phyloP scores from a whole-genome alignment of 2,797 vertebrate species.

The Bryconaethiops microstoma region DNA sequence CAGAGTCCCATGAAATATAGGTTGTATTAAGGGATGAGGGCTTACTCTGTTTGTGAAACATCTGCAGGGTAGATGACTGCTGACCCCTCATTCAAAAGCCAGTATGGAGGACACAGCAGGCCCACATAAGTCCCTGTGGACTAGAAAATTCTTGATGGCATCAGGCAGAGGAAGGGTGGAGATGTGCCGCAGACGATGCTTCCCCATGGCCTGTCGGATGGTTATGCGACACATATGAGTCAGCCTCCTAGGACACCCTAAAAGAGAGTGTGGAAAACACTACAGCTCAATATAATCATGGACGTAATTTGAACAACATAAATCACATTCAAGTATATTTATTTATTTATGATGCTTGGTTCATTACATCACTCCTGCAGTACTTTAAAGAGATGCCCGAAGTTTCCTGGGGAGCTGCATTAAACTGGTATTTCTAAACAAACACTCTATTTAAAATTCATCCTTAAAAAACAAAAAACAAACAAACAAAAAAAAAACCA shows the following conservation, averaged over 20 bases:
- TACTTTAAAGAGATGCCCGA: background rate
- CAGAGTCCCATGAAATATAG: background rate
- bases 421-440: too few relatives aligned
- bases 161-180: slow-evolving; percentile 85
- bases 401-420: too few relatives aligned
- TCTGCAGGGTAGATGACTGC: background rate
- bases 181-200: slow-evolving; percentile 81
- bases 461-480: too few relatives aligned
- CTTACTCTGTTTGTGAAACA: background rate
- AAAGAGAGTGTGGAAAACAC: background rate
- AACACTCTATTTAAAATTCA: too few relatives aligned
- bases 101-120: slow-evolving; percentile 12
- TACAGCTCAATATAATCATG: background rate
- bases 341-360: background rate
- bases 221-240: slow-evolving; percentile 85
- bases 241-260: slow-evolving; percentile 82
- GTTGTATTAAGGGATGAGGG: background rate
- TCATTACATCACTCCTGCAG: background rate
- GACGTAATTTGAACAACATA: background rate
- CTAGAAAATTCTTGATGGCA: slow-evolving; percentile 85
- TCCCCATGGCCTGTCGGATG: slow-evolving; percentile 85
- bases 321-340: background rate
- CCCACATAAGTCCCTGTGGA: slow-evolving; percentile 75
- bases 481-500: too few relatives aligned
- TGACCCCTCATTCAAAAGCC: slow-evolving; percentile 4